A percentile compares a stretch with the other conserved stretches of the same genome.
Evolutionary conservation across 2,888 invertebrate genomes (phyloP).

Genomic region (Apodemia mormo): DNA sequence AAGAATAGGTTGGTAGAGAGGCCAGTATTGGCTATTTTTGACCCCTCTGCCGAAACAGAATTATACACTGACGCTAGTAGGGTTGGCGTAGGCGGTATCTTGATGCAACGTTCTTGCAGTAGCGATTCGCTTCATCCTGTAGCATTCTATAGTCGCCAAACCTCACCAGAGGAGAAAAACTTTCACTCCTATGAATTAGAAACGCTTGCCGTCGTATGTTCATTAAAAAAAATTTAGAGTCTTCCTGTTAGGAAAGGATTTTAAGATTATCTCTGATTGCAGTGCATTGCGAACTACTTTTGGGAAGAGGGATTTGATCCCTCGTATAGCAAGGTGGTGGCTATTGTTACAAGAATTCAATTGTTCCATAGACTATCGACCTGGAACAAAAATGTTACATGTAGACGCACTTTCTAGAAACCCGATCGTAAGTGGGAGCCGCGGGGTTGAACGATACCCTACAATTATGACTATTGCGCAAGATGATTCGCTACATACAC

Average conservation of each 20-base stretch:
- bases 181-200: slow-evolving; percentile 38
- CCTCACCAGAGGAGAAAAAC: slow-evolving; percentile 33
- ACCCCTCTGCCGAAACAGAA: too few species aligned
- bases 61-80: too few species aligned
- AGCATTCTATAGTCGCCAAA: slow-evolving; percentile 26
- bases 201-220: slow-evolving; percentile 31
- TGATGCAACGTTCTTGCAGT: too few species aligned
- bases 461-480: not conserved
- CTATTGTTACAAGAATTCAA: not conserved
- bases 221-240: slow-evolving; percentile 36
- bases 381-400: not conserved
- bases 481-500: slow-evolving; percentile 21
- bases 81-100: too few species aligned
- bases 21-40: too few species aligned
- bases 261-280: slow-evolving; percentile 36
- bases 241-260: slow-evolving; percentile 32
- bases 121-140: slow-evolving; percentile 6
- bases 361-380: not conserved
- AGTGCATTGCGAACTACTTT: slow-evolving; percentile 35
- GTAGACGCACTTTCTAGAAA: slow-evolving; percentile 1
- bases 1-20: too few species aligned
- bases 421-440: not conserved
- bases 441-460: not conserved
- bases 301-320: not conserved
- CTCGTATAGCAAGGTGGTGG: too few species aligned